Percentiles rank a stretch among this genome's conserved stretches.
phyloP scores from a whole-genome alignment of 2,888 invertebrate species.

The Ectropis crepuscularia region DNA sequence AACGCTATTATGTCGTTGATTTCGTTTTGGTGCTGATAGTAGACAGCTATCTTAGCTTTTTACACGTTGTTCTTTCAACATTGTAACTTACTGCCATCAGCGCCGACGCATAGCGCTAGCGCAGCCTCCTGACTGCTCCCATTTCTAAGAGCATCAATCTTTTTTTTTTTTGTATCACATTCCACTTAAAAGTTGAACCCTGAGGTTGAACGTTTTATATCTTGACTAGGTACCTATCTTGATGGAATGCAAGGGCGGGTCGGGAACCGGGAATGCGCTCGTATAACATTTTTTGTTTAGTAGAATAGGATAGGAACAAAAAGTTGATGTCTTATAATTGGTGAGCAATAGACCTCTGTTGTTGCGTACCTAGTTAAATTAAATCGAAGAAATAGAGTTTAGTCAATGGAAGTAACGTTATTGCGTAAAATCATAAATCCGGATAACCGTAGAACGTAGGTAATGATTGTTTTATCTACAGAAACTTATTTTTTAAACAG shows the following conservation, averaged over 20 bases:
- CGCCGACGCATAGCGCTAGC: not conserved
- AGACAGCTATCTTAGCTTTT: too few relatives aligned
- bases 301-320: constrained; percentile 40
- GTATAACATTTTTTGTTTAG: constrained; percentile 50
- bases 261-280: constrained; percentile 56
- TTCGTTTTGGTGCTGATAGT: too few relatives aligned
- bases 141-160: constrained; percentile 43
- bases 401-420: not conserved
- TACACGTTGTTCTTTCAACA: not conserved
- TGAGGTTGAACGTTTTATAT: constrained; percentile 40
- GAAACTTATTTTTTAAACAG: too few relatives aligned
- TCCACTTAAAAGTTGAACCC: constrained; percentile 41
- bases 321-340: constrained; percentile 32
- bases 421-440: not conserved
- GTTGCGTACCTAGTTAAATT: constrained; percentile 6
- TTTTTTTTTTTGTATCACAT: constrained; percentile 48
- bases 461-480: too few relatives aligned
- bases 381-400: constrained; percentile 2
- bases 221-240: constrained; percentile 45
- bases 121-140: constrained; percentile 21
- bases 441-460: too few relatives aligned
- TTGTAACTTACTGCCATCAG: not conserved
- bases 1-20: too few relatives aligned
- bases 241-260: constrained; percentile 60
- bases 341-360: constrained; percentile 7